These are phyloP conservation scores for Anser cygnoides DNA, from an alignment of 2,113 vertebrate species.

Conservation along the genomic window DNA sequence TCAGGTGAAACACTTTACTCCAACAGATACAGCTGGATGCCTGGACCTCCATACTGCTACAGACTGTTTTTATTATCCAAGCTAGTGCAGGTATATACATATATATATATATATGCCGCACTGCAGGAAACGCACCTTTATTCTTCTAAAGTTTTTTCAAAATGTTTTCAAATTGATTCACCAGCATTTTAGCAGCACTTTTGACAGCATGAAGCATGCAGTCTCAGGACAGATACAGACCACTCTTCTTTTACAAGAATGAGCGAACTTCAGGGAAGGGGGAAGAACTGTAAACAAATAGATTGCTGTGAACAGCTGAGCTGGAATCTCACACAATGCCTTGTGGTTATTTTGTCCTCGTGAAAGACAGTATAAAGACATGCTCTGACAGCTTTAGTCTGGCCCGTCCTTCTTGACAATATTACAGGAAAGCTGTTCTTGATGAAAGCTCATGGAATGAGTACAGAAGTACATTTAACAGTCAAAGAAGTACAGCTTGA, in stretches of 20 bases:
- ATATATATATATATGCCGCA: rapidly evolving
- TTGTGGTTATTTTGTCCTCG: not conserved
- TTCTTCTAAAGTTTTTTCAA: not conserved
- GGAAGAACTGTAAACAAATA: not conserved
- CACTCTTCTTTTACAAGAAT: not conserved
- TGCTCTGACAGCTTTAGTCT: not conserved
- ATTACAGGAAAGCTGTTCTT: not conserved
- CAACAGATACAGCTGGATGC: too few relatives aligned
- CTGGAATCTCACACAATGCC: not conserved
- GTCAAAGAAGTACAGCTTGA: not conserved
- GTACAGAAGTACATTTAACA: not conserved
- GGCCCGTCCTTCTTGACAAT: not conserved
- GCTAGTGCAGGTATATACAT: not conserved
- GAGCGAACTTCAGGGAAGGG: not conserved
- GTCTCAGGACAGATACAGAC: not conserved
- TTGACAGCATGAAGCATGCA: not conserved
- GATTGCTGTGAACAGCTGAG: not conserved
- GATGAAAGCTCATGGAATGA: not conserved
- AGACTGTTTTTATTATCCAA: not conserved
- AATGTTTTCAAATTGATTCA: not conserved
- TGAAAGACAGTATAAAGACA: not conserved
- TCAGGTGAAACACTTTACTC: not conserved
- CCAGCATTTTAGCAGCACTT: not conserved
- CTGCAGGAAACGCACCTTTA: not conserved
- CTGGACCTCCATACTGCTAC: not conserved